Evolutionary conservation across 2,113 vertebrate genomes (phyloP).

Genomic region (Vidua chalybeata): DNA sequence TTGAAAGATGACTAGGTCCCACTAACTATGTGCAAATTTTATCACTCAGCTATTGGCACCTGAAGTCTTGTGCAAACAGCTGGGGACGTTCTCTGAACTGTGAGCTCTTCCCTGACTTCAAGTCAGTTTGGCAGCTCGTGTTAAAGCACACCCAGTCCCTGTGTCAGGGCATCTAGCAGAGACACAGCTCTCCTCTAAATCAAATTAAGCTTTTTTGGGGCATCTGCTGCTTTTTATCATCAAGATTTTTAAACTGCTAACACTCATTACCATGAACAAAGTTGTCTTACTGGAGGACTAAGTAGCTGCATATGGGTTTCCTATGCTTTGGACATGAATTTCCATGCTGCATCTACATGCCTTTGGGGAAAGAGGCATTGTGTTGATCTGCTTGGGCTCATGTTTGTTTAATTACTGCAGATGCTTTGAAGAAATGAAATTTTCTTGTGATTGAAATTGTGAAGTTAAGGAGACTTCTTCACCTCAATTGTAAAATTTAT

Average conservation of each 20-base stretch:
- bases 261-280: neutral
- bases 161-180: neutral
- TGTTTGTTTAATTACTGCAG: neutral
- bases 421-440: neutral
- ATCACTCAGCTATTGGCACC: neutral
- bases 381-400: neutral
- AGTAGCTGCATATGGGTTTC: neutral
- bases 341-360: neutral
- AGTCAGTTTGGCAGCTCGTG: neutral
- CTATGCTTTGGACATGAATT: neutral
- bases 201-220: neutral
- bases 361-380: neutral
- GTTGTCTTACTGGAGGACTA: constrained; percentile 61
- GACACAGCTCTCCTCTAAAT: neutral
- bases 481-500: neutral
- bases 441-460: neutral
- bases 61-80: neutral
- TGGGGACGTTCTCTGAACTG: fast-evolving
- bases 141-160: neutral
- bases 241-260: neutral
- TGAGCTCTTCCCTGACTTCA: neutral
- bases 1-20: neutral
- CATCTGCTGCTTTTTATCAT: constrained; percentile 47
- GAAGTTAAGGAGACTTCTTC: neutral
- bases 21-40: neutral